Evolutionary conservation across 1,140 invertebrate species (phyloP).

Genomic region (Drosophila lacteicornis): DNA sequence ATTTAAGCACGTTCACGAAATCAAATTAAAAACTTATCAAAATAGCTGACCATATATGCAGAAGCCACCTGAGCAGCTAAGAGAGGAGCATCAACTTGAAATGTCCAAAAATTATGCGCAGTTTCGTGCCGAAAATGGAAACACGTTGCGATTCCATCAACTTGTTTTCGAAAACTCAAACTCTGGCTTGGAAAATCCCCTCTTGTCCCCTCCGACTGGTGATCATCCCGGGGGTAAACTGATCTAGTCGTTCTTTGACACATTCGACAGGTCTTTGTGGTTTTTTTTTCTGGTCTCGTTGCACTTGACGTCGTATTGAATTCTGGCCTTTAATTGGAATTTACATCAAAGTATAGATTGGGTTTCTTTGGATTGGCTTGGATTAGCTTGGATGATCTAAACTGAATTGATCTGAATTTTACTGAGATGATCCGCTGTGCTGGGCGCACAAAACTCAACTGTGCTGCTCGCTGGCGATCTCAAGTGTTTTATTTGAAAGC

Average conservation of each 20-base stretch:
- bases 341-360: constrained; percentile 49
- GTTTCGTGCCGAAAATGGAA: constrained; percentile 56
- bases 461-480: constrained; percentile 64
- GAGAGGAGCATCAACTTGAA: constrained; percentile 57
- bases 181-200: constrained; percentile 38
- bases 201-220: not conserved
- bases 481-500: constrained; percentile 80
- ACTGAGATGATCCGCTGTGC: constrained; percentile 70
- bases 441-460: constrained; percentile 77
- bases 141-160: constrained; percentile 43
- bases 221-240: constrained; percentile 52
- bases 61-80: constrained; percentile 17
- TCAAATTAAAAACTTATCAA: constrained; percentile 79
- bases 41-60: constrained; percentile 67
- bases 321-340: constrained; percentile 39
- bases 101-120: constrained; percentile 60
- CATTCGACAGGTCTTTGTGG: constrained; percentile 70
- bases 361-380: constrained; percentile 27
- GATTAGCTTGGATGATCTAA: constrained; percentile 29
- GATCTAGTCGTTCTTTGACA: constrained; percentile 66
- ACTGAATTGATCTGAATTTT: constrained; percentile 24
- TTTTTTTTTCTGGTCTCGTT: constrained; percentile 29
- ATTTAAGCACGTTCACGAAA: constrained; percentile 44
- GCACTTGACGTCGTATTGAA: constrained; percentile 56
- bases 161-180: constrained; percentile 37